These are phyloP conservation scores for Cephus cinctus DNA, from an alignment of 1,140 invertebrate genomes.

Conservation along the genomic window DNA sequence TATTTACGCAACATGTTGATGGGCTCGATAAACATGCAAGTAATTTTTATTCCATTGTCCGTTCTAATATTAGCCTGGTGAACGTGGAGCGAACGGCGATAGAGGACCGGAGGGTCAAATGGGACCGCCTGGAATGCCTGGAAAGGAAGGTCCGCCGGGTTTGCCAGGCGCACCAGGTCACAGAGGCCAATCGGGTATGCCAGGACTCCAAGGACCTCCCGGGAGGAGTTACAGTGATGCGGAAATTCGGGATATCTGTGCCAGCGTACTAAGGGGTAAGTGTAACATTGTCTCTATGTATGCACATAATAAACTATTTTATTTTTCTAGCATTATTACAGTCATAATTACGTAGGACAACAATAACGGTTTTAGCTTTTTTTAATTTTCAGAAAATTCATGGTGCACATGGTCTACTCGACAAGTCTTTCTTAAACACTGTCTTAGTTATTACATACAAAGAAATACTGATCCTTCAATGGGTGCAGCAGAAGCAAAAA, in stretches of 20 bases:
- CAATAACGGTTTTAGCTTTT: conserved; percentile 9
- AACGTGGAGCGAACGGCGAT: conserved; percentile 56
- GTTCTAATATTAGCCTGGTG: conserved; percentile 47
- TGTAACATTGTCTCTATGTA: no score
- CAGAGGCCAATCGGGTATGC: conserved; percentile 52
- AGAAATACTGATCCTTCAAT: no score
- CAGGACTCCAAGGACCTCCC: conserved; percentile 58
- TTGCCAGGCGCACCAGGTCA: conserved; percentile 44
- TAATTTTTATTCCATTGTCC: no score
- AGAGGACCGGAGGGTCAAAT: conserved; percentile 51
- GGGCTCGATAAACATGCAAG: background rate
- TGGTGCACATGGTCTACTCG: no score
- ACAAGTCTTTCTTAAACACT: no score
- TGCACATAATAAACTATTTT: background rate
- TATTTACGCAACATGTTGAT: no score
- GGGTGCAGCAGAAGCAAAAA: no score
- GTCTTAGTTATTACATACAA: no score
- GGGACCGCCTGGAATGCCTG: conserved; percentile 47
- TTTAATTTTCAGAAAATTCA: conserved; percentile 9
- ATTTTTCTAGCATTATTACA: background rate
- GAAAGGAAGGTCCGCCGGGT: conserved; percentile 55
- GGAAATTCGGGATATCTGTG: conserved; percentile 60
- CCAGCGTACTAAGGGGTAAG: conserved; percentile 57
- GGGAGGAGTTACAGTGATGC: conserved; percentile 54
- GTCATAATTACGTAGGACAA: background rate